These are phyloP conservation scores for Synergus umbraculus DNA, from an alignment of 2,888 invertebrate species.

Conservation along the genomic window DNA sequence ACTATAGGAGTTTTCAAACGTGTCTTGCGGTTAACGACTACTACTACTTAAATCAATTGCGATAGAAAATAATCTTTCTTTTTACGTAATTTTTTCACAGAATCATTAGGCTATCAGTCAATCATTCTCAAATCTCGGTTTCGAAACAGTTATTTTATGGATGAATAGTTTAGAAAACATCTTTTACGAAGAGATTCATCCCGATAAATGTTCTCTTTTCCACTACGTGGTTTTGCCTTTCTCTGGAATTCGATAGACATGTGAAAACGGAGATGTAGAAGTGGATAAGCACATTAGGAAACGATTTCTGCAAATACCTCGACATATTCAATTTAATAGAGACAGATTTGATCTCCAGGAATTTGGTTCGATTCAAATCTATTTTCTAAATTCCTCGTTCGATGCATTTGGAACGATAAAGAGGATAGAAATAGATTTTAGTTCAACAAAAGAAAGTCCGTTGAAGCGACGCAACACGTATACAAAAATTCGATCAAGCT, in stretches of 20 bases:
- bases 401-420: neutral
- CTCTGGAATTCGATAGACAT: neutral
- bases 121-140: slow-evolving; percentile 15
- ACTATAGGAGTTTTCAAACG: neutral
- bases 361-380: neutral
- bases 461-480: no score
- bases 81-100: no score
- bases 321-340: neutral
- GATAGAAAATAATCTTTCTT: no score
- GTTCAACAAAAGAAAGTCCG: no score
- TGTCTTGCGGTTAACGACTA: neutral
- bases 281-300: neutral
- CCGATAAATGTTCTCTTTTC: neutral
- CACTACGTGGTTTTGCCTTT: neutral
- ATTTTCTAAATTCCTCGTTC: neutral
- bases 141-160: neutral
- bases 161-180: neutral
- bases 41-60: neutral
- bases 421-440: neutral
- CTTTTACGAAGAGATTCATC: neutral
- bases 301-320: neutral
- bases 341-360: neutral
- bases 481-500: no score
- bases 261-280: neutral
- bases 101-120: neutral